Evolutionary conservation across 1,140 invertebrate genomes (phyloP).

Genomic region (Drosophila tsacasi): DNA sequence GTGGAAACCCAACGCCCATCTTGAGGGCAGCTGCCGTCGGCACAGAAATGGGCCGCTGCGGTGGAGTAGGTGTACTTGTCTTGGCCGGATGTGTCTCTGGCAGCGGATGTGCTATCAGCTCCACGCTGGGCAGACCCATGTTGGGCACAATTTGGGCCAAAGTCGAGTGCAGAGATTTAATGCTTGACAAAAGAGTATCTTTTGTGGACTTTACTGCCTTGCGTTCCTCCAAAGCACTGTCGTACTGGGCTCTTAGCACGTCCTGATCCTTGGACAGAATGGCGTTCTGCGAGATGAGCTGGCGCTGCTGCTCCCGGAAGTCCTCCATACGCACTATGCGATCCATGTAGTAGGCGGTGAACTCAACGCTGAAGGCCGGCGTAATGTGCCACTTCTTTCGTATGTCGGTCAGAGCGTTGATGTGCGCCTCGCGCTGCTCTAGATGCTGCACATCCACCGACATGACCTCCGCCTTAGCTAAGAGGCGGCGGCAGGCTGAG

Average conservation of each 20-base stretch:
- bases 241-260: conserved; percentile 90
- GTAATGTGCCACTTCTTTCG: conserved; percentile 97
- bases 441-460: conserved; percentile 92
- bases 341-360: conserved; percentile 97
- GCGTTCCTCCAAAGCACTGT: conserved; percentile 87
- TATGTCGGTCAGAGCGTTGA: conserved; percentile 92
- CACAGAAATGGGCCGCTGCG: conserved; percentile 87
- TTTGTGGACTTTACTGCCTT: conserved; percentile 57
- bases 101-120: conserved; percentile 79
- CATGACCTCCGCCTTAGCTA: conserved; percentile 95
- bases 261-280: conserved; percentile 90
- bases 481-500: conserved; percentile 93
- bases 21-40: conserved; percentile 92
- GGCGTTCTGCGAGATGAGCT: conserved; percentile 91
- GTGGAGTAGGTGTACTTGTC: conserved; percentile 65
- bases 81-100: conserved; percentile 59
- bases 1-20: conserved; percentile 92
- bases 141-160: conserved; percentile 86
- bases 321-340: conserved; percentile 91
- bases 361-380: conserved; percentile 96
- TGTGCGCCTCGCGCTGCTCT: conserved; percentile 92
- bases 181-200: conserved; percentile 27
- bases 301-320: conserved; percentile 91
- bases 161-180: conserved; percentile 45
- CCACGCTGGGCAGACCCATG: conserved; percentile 86